Percentiles rank a stretch among this genome's conserved stretches.
Conservation (phyloP, 53 echinoderm and acorn worm genomes). For the Stichopus horrens region DNA sequence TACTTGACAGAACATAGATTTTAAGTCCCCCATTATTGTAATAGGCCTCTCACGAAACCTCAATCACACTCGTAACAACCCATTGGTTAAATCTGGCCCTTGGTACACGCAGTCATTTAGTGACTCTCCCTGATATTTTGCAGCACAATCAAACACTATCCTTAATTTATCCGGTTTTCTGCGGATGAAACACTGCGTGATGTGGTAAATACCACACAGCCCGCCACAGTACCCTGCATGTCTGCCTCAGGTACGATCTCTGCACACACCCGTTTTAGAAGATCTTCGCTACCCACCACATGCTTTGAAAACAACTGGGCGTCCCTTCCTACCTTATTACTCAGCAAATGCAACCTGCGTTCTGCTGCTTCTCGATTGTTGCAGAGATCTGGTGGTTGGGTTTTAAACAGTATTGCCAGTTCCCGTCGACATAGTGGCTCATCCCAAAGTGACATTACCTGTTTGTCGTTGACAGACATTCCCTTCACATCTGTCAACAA, state of each 20-base stretch:
- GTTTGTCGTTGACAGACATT: constrained; percentile 45
- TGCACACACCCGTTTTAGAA: constrained; percentile 14
- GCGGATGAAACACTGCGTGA: constrained; percentile 50
- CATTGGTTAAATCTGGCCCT: constrained; percentile 74
- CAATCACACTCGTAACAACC: constrained; percentile 56
- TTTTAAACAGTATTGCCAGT: constrained; percentile 11
- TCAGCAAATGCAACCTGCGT: background rate
- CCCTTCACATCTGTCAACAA: constrained; percentile 22
- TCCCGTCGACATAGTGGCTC: background rate
- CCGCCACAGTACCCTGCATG: background rate
- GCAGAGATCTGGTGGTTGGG: background rate
- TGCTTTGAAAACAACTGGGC: background rate
- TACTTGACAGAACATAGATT: constrained; percentile 61
- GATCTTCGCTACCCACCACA: background rate
- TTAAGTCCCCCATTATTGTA: constrained; percentile 59
- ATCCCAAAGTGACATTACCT: background rate
- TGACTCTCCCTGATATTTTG: constrained; percentile 16
- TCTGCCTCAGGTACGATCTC: background rate
- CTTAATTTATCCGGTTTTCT: constrained; percentile 40
- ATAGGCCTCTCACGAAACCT: constrained; percentile 54
- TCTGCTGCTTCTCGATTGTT: constrained; percentile 12
- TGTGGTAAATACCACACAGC: constrained; percentile 55
- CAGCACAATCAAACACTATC: constrained; percentile 33
- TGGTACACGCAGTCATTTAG: constrained; percentile 64
- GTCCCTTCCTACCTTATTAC: constrained; percentile 30